A percentile compares a stretch with the other conserved stretches of the same genome.
These are phyloP conservation scores for Anguilla marmorata DNA, from an alignment of 2,797 vertebrate species.

Conservation along the genomic window DNA sequence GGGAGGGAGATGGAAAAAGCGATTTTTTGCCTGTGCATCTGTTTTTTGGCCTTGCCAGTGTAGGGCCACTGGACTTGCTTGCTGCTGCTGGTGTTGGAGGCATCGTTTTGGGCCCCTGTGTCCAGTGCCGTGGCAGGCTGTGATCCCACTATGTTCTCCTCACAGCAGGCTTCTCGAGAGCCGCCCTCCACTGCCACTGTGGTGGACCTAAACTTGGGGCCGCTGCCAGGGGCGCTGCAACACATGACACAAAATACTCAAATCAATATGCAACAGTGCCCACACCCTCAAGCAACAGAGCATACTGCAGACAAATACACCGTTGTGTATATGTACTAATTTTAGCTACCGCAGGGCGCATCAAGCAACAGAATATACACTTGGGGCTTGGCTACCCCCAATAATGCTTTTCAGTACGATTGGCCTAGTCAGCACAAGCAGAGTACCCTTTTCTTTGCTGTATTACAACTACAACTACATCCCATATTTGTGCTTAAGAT, in stretches of 20 bases:
- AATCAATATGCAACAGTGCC: neutral
- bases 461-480: neutral
- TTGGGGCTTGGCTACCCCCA: neutral
- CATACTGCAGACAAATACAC: neutral
- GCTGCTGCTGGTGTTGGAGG: conserved; percentile 30
- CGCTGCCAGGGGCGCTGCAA: conserved; percentile 89
- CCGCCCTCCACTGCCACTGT: conserved; percentile 86
- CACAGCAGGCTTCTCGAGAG: conserved; percentile 43
- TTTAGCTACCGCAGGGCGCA: neutral
- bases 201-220: conserved; percentile 97
- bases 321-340: neutral
- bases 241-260: conserved; percentile 29
- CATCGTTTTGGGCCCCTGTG: conserved; percentile 40
- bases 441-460: neutral
- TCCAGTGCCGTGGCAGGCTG: conserved; percentile 42
- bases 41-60: conserved; percentile 64
- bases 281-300: neutral
- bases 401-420: neutral
- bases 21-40: conserved; percentile 68
- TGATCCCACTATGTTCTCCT: conserved; percentile 39
- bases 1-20: conserved; percentile 86
- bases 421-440: neutral
- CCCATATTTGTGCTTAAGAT: neutral
- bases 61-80: conserved; percentile 42
- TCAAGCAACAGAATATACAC: conserved; percentile 2